Evolutionary conservation across 1,140 invertebrate genomes (phyloP).

Genomic region (Philotrypesis tridentata): DNA sequence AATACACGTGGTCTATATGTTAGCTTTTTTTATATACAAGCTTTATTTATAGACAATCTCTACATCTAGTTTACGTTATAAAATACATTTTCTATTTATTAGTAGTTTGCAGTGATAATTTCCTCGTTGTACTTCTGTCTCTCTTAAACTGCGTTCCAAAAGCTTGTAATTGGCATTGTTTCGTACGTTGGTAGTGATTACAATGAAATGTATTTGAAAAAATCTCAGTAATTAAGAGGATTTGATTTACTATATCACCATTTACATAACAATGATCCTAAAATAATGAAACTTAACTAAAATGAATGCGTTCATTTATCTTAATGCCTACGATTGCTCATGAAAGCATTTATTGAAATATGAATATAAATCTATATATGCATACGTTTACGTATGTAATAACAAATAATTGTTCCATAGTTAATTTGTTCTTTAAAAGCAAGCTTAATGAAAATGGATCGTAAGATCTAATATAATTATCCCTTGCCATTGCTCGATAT

Average conservation of each 20-base stretch:
- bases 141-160: not conserved
- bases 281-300: not conserved
- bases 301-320: not conserved
- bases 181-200: not conserved
- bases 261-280: not conserved
- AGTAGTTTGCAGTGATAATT: too few relatives aligned
- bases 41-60: too few relatives aligned
- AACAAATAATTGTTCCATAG: not conserved
- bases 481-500: conserved; percentile 8
- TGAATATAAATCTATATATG: not conserved
- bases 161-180: not conserved
- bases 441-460: not conserved
- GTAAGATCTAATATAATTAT: not conserved
- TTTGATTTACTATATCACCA: not conserved
- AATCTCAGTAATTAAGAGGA: not conserved
- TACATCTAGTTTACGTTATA: too few relatives aligned
- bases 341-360: too few relatives aligned
- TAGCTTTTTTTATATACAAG: too few relatives aligned
- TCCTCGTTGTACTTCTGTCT: not conserved
- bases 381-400: conserved; percentile 12
- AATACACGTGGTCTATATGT: not conserved
- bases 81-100: too few relatives aligned
- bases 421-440: not conserved
- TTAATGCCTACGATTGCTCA: too few relatives aligned
- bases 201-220: conserved; percentile 22